Evolutionary conservation across 2,888 invertebrate genomes (phyloP), one percentile per base, ranked within the genome.

Genomic region (Hypselothyrea guttata): DNA sequence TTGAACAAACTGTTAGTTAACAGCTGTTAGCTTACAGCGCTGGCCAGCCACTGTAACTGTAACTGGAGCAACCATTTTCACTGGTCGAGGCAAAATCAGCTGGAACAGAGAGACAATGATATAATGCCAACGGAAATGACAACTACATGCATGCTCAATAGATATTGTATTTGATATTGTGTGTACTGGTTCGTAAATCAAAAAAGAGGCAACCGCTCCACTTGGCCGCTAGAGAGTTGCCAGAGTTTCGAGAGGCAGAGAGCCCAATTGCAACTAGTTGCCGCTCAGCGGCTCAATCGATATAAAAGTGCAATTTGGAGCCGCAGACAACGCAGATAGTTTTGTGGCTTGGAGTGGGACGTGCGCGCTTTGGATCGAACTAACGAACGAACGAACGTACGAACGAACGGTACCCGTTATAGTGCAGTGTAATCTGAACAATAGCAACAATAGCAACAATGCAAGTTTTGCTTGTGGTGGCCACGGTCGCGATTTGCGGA

Each of bases 271-370:
- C 65, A 54, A 55, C 56, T 31, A 45, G 38, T 61, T 59, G 49
- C 53, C 37, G 53, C 52, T 49, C 45, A 35, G 33, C 64, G 5
- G 22, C 22, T 34, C 60, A 48, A 62, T 59, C 60, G 72, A 77
- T 84, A 86, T 84, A 84, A 84, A 84, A 84, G 86, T 78, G 78
- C 86, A 86, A 85, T 81, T 75, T 78, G 71, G 73, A 46, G 45
- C 59, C 62, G 65, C 69, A 73, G 69, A 64, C 66, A 78, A 53
- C 75, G 79, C 84, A 84, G 86, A 85, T 84, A 81, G 66, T 60
- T 68, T 81, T 81, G 76, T 68, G 70, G 57, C 81, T 75, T 73
- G 61, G 65, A 74, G 78, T 78, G 84, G 81, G 66, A 69, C 67
- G 69, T 71, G 70, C 53, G 73, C 58, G 68, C 42, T 49, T 33